Evolutionary conservation across 2,797 vertebrate species (phyloP).

Genomic region (Otolemur crassicaudatus): DNA sequence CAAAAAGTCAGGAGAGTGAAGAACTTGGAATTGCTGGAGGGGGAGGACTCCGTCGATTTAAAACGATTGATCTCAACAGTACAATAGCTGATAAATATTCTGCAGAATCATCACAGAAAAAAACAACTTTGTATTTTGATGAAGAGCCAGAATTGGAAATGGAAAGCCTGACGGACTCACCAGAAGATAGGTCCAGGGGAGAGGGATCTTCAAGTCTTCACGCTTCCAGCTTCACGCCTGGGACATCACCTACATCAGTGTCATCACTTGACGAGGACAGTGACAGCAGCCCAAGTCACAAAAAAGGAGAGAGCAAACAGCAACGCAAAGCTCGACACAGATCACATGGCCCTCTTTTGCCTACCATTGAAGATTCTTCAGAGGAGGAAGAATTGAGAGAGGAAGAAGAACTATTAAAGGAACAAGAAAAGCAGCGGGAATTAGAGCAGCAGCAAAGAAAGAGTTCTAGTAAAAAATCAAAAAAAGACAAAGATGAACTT

Average conservation of each 20-base stretch:
- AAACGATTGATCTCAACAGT: slow-evolving; percentile 96
- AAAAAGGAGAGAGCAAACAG: slow-evolving; percentile 95
- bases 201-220: slow-evolving; percentile 98
- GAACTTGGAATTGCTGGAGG: slow-evolving; percentile 88
- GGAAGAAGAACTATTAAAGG: slow-evolving; percentile 96
- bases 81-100: slow-evolving; percentile 88
- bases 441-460: slow-evolving; percentile 91
- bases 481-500: slow-evolving; percentile 98
- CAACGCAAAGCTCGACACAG: slow-evolving; percentile 96
- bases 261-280: slow-evolving; percentile 99
- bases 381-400: slow-evolving; percentile 96
- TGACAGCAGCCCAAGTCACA: slow-evolving; percentile 96
- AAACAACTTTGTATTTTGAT: slow-evolving; percentile 89
- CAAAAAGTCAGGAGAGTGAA: slow-evolving; percentile 91
- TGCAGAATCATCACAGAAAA: slow-evolving; percentile 87
- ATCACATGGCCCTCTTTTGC: slow-evolving; percentile 93
- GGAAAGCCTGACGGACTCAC: slow-evolving; percentile 96
- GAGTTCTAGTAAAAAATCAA: slow-evolving; percentile 97
- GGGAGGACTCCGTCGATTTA: slow-evolving; percentile 94
- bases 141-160: slow-evolving; percentile 93
- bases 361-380: slow-evolving; percentile 97
- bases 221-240: slow-evolving; percentile 95
- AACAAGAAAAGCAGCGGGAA: slow-evolving; percentile 95
- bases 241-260: slow-evolving; percentile 96
- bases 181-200: slow-evolving; percentile 97